A percentile compares a stretch with the other conserved stretches of the same genome.
Conservation (phyloP, 1,140 invertebrate species). For the Ostrea edulis region DNA sequence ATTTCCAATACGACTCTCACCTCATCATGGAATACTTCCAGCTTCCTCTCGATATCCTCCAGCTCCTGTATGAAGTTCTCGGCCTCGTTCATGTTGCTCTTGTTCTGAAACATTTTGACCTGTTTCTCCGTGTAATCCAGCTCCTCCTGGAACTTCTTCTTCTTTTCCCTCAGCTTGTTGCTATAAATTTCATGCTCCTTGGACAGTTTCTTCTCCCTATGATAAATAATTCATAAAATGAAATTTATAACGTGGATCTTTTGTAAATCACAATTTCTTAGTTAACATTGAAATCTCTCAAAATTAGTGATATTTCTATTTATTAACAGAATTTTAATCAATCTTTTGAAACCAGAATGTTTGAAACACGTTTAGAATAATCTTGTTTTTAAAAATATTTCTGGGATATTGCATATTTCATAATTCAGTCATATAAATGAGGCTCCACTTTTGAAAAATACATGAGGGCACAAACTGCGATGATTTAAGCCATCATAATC, state of each 20-base stretch:
- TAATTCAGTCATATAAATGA: no score
- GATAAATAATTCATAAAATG: slow-evolving; percentile 80
- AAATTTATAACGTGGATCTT: background rate
- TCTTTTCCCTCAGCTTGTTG: slow-evolving; percentile 70
- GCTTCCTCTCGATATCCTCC: slow-evolving; percentile 68
- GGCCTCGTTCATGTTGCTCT: slow-evolving; percentile 78
- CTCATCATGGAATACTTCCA: slow-evolving; percentile 76
- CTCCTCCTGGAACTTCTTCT: slow-evolving; percentile 70
- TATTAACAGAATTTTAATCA: no score
- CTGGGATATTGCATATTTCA: no score
- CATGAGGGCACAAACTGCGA: no score
- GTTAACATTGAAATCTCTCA: background rate
- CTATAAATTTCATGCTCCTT: slow-evolving; percentile 76
- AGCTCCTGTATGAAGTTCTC: slow-evolving; percentile 74
- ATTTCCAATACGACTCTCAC: slow-evolving; percentile 52
- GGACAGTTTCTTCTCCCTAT: slow-evolving; percentile 76
- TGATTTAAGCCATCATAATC: no score
- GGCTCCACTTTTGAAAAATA: no score
- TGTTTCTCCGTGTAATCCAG: slow-evolving; percentile 69
- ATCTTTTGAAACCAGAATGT: no score
- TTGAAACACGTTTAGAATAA: no score
- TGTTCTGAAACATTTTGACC: slow-evolving; percentile 74
- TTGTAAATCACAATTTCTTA: background rate
- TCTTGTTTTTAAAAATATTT: no score
- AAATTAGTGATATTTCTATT: background rate